phyloP scores from a whole-genome alignment of 2,113 vertebrate species.

The Oreochromis spilurus region DNA sequence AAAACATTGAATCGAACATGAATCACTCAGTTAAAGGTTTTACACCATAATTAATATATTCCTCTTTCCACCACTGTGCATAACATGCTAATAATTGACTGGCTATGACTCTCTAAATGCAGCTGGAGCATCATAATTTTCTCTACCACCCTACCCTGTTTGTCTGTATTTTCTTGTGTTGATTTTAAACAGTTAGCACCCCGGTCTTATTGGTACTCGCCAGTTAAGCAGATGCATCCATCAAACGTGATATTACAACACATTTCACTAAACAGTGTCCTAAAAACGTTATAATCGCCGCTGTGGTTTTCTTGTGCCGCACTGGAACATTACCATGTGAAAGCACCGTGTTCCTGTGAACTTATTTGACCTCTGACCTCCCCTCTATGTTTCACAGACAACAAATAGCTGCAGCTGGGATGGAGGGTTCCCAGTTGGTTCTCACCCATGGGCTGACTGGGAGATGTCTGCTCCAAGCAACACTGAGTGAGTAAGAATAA shows the following conservation, averaged over 20 bases:
- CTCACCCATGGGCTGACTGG: conserved; percentile 56
- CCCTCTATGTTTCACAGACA: conserved; percentile 68
- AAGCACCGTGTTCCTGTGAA: conserved; percentile 79
- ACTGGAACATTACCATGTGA: conserved; percentile 79
- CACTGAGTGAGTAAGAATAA: conserved; percentile 54
- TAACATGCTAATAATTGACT: background rate
- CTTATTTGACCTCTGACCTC: conserved; percentile 81
- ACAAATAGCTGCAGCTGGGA: conserved; percentile 80
- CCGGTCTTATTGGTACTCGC: background rate
- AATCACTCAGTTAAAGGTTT: background rate
- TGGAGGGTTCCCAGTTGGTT: conserved; percentile 47
- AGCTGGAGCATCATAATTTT: background rate
- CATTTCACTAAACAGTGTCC: conserved; percentile 34
- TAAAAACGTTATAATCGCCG: conserved; percentile 34
- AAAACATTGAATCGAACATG: background rate
- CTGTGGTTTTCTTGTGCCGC: conserved; percentile 30
- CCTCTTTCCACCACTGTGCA: background rate
- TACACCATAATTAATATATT: background rate
- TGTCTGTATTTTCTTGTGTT: background rate
- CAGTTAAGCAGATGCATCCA: conserved; percentile 12
- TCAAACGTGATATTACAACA: conserved; percentile 18
- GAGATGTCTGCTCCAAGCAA: conserved; percentile 39
- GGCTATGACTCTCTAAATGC: background rate
- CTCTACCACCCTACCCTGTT: background rate
- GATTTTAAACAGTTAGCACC: background rate